Conservation (phyloP, 2,113 vertebrate species). For the Bungarus multicinctus region DNA sequence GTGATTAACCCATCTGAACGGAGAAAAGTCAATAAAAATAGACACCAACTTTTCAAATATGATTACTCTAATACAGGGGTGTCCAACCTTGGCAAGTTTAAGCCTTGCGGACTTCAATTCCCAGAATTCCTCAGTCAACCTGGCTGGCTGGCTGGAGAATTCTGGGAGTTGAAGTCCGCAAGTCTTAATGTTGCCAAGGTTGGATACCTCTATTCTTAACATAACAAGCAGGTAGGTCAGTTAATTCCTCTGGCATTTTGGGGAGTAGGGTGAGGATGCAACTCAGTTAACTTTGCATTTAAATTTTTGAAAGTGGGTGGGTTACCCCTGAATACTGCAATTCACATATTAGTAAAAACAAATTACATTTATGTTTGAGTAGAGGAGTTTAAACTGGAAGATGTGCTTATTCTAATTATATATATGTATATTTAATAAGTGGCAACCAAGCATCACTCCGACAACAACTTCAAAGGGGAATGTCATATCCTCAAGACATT, state of each 20-base stretch:
- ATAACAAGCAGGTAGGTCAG: neutral
- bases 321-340: neutral
- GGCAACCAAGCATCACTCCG: neutral
- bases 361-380: neutral
- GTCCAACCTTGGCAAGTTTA: neutral
- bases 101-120: neutral
- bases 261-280: neutral
- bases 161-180: neutral
- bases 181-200: neutral
- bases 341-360: neutral
- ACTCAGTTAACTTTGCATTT: neutral
- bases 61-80: neutral
- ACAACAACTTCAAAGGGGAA: neutral
- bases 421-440: neutral
- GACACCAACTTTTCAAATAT: neutral
- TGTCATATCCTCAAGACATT: conserved; percentile 6
- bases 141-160: neutral
- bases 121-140: neutral
- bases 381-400: neutral
- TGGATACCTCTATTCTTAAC: neutral
- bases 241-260: neutral
- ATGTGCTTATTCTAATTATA: neutral
- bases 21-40: conserved; percentile 29
- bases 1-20: conserved; percentile 49
- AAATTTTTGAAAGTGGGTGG: no score